Conservation (phyloP, 2,113 vertebrate genomes). For the Eupsittula cactorum region DNA sequence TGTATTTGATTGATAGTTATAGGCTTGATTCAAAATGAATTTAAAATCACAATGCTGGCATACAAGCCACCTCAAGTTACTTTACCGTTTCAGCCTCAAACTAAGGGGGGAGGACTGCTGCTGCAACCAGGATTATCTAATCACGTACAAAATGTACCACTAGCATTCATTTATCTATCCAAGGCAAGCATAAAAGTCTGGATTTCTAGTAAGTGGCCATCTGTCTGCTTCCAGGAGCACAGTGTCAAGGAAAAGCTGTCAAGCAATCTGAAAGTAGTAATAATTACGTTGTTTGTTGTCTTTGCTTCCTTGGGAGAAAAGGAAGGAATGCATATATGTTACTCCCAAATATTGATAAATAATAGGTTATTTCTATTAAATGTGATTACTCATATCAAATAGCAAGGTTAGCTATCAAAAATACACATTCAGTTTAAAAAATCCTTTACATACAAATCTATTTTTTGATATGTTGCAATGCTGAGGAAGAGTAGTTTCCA, state of each 20-base stretch:
- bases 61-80: slow-evolving; percentile 11
- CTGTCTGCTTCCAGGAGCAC: background rate
- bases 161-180: background rate
- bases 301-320: background rate
- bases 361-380: background rate
- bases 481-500: background rate
- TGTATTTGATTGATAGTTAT: slow-evolving; percentile 28
- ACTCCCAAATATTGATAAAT: background rate
- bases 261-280: background rate
- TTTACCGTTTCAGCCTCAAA: background rate
- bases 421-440: background rate
- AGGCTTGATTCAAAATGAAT: background rate
- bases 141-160: background rate
- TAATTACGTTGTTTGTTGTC: background rate
- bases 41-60: background rate
- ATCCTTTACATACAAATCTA: background rate
- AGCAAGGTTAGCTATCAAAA: background rate
- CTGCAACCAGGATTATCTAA: background rate
- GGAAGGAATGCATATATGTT: background rate
- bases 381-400: background rate
- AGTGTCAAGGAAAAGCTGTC: background rate
- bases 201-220: background rate
- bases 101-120: background rate
- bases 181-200: background rate
- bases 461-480: background rate